Evolutionary conservation across 2,113 vertebrate species (phyloP), one percentile per base, ranked within the genome.

Genomic region (Muscicapa adusta): DNA sequence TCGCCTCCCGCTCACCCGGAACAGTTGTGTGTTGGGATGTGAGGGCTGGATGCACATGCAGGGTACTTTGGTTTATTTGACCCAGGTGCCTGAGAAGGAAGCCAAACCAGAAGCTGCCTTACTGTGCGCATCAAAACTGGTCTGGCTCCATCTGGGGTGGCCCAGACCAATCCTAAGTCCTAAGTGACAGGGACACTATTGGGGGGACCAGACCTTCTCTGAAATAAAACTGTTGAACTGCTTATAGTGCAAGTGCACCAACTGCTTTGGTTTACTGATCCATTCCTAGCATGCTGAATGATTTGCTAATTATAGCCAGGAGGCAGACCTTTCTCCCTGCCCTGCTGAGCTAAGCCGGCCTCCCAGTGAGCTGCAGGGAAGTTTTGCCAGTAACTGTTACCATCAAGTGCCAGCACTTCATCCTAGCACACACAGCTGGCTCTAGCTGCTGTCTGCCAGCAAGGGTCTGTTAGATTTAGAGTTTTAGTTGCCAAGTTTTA

Each of bases 1-100:
- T 71, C 0, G 0, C 31, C 16, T 65, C n/a, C 50, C 0, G 0
- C 68, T 60, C 9, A 2, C 29, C 34, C 2, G 0, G 40, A 60
- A 18, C 48, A 38, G 29, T 5, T 11, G 10, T 12, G 14, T 63
- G 15, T 3, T 2, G 10, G 66, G 62, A 50, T 62, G 43, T 2
- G 5, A 66, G 36, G 1, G 1, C 50, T 70, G 74, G 56, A 67
- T 67, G 42, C 4, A 9, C 33, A 5, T 14, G 22, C 14, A 20
- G 36, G 9, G 12, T 60, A 8, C 57, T 75, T 85, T 73, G 54
- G 5, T 6, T 2, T 29, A 16, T 1, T 4, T n/a, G n/a, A 40
- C 23, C 34, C 50, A 43, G 42, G 31, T 1, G 3, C 29, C 34
- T 43, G 33, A 29, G 67, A 24, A 73, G n/a, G 50, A 85, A 73